These are phyloP conservation scores for Scaptomyza flava DNA, from an alignment of 2,888 invertebrate genomes.

Conservation along the genomic window DNA sequence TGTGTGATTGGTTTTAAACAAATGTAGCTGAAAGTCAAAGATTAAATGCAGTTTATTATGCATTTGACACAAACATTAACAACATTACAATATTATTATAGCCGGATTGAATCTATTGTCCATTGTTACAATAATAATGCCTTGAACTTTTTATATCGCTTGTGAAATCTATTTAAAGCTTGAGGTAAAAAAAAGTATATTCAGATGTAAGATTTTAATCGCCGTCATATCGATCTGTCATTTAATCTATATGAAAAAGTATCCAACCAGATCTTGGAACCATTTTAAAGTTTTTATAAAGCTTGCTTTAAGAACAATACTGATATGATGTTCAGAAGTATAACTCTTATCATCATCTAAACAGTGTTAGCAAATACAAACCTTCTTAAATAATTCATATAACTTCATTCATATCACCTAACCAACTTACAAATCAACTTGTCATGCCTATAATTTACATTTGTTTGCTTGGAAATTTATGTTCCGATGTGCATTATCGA, in stretches of 20 bases:
- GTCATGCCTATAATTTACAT: slow-evolving; percentile 16
- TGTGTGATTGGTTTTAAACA: not conserved
- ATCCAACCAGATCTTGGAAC: not conserved
- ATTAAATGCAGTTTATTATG: not conserved
- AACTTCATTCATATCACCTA: not conserved
- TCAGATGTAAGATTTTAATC: not conserved
- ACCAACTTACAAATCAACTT: slow-evolving; percentile 1
- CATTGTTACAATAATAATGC: not conserved
- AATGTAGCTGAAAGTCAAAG: not conserved
- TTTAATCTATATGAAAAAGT: not conserved
- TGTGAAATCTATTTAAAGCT: not conserved
- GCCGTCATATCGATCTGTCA: too few species aligned
- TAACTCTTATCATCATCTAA: not conserved
- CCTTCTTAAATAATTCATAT: not conserved
- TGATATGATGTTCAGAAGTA: too few species aligned
- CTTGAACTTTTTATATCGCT: slow-evolving; percentile 2
- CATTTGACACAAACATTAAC: not conserved
- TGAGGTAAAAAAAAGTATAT: not conserved
- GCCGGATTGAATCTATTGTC: not conserved
- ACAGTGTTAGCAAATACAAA: not conserved
- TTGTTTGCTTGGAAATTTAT: not conserved
- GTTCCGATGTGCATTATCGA: not conserved
- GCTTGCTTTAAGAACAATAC: too few species aligned
- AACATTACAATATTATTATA: not conserved
- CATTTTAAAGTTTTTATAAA: too few species aligned